Base-by-base conservation (phyloP, 1,140 invertebrate species). In the Vanessa tameamea region DNA sequence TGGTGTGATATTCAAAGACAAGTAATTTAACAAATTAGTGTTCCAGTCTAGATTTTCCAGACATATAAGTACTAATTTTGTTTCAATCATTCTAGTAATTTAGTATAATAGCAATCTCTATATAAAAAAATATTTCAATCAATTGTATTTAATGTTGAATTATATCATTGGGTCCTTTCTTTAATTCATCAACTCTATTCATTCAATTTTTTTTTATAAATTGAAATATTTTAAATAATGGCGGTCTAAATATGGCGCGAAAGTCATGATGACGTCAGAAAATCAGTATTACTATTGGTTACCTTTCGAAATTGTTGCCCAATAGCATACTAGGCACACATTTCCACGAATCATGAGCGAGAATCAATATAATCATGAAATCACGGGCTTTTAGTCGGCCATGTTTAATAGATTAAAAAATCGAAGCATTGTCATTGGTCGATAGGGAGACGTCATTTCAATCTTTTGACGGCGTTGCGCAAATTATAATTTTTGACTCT, bases 401-500 rank as follows among this genome's bases (percentile, higher is more conserved):
- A 92, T 92, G 69, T 90, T 91, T 76, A 76, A 86, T 82, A 81
- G 81, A 80, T 87, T 88, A 81, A 77, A 89, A 90, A 86, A 86
- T 78, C 72, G 77, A 83, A 81, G 83, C 76, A 11, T 75, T 77
- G 23, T 73, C 63, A 92, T 92, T 91, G 91, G 91, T 88, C 73
- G 69, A 85, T 82, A 84, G 77, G 23, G 69, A 87, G 80, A 90
- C 87, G 88, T 92, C 89, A 89, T 82, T 85, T 70, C 69, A 83
- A 82, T 88, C 82, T 84, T 88, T 87, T 92, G 89, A 91, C 90
- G 88, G 87, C 86, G 89, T 88, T 91, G 89, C 89, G 89, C 89
- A 91, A 91, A 90, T 87, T 87, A 83, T 87, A 85, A 84, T 87
- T 90, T 91, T 90, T 87, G 83, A 92, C 89, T 92, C 89, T 90